phyloP scores from a whole-genome alignment of 2,797 vertebrate genomes.

The Anniella stebbinsi region DNA sequence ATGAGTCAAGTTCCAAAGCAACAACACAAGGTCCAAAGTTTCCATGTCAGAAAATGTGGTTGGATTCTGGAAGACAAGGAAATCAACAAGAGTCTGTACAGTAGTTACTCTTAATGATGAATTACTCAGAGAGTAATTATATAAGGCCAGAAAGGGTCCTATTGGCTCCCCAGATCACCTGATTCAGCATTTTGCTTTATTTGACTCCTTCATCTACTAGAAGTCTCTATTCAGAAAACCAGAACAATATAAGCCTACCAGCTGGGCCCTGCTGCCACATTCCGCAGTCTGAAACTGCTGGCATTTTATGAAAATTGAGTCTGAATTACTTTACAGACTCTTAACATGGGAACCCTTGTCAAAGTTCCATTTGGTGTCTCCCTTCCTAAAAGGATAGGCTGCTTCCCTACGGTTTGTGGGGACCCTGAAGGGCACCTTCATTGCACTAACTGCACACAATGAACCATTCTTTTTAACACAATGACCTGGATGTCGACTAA shows the following conservation, averaged over 20 bases:
- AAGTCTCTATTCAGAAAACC: too few relatives aligned
- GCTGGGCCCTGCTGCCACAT: not conserved
- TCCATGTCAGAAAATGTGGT: not conserved
- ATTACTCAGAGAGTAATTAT: not conserved
- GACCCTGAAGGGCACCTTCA: too few relatives aligned
- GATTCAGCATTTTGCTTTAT: not conserved
- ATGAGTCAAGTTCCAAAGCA: not conserved
- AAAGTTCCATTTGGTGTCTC: not conserved
- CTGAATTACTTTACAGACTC: not conserved
- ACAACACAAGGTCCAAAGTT: not conserved
- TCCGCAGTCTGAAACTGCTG: not conserved
- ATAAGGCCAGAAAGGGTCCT: not conserved
- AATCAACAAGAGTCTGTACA: too few relatives aligned
- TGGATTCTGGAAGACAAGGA: not conserved
- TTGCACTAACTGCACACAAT: too few relatives aligned
- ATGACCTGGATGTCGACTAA: too few relatives aligned
- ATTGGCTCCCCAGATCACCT: not conserved
- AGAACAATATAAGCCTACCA: too few relatives aligned
- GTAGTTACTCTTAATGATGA: not conserved
- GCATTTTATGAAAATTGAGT: not conserved
- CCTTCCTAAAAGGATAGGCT: not conserved
- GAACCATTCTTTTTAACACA: too few relatives aligned
- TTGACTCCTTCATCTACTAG: too few relatives aligned
- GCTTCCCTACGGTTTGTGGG: not conserved
- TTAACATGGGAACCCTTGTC: not conserved